A percentile compares a stretch with the other conserved stretches of the same genome.
phyloP scores from a whole-genome alignment of 1,140 invertebrate species.

The Paracyclopina nana region DNA sequence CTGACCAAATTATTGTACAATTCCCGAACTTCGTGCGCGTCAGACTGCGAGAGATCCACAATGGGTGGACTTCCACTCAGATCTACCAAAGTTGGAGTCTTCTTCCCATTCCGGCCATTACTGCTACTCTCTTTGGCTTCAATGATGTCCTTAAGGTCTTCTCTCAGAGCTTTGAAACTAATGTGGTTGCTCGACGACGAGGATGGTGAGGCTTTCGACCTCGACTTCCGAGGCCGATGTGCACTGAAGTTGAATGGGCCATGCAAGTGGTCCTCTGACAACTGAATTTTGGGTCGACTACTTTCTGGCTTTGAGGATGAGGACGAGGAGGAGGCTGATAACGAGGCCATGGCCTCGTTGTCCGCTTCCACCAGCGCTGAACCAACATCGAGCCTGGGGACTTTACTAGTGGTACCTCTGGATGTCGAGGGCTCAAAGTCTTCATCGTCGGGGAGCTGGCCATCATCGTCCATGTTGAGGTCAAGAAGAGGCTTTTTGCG shows the following conservation, averaged over 20 bases:
- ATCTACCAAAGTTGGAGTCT: background rate
- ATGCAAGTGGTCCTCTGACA: constrained; percentile 1
- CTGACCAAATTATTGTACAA: background rate
- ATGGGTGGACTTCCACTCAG: background rate
- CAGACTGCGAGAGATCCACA: background rate
- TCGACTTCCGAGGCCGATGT: background rate
- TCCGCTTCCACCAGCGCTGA: too few relatives aligned
- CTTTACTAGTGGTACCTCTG: too few relatives aligned
- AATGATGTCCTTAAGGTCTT: background rate
- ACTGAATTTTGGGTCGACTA: constrained; percentile 1
- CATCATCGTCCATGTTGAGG: too few relatives aligned
- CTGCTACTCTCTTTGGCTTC: background rate
- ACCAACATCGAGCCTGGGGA: too few relatives aligned
- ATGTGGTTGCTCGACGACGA: background rate
- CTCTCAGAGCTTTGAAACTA: background rate
- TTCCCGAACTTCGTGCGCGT: background rate
- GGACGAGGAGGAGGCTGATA: too few relatives aligned
- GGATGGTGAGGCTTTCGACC: background rate
- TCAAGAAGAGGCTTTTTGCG: too few relatives aligned
- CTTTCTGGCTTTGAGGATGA: too few relatives aligned
- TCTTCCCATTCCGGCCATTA: background rate
- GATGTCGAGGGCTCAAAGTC: too few relatives aligned
- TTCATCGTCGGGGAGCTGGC: too few relatives aligned
- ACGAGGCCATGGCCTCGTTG: too few relatives aligned
- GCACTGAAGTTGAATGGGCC: background rate